These are phyloP conservation scores for Ericerus pela DNA, from an alignment of 1,140 invertebrate species.

Conservation along the genomic window DNA sequence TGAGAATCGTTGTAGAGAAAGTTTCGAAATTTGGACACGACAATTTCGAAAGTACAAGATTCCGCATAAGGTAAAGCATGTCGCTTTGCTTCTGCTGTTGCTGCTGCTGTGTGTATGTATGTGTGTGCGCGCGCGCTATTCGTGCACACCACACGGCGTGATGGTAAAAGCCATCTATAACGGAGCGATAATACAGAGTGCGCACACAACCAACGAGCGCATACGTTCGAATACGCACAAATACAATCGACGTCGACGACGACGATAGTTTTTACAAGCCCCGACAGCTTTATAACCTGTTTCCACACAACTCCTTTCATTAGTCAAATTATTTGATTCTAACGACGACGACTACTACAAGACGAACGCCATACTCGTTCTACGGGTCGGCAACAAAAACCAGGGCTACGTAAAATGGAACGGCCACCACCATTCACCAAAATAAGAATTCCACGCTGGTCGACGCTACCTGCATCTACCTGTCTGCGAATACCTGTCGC, in stretches of 20 bases:
- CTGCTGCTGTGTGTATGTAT: background rate
- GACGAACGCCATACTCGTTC: slow-evolving; percentile 7
- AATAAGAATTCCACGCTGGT: no score
- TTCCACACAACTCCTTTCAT: slow-evolving; percentile 7
- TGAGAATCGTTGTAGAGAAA: background rate
- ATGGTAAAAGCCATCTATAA: background rate
- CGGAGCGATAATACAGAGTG: background rate
- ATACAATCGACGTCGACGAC: no score
- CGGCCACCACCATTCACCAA: no score
- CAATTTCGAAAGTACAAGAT: slow-evolving; percentile 8
- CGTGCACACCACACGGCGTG: background rate
- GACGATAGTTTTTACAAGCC: background rate
- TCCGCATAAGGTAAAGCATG: slow-evolving; percentile 4
- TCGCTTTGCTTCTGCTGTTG: background rate
- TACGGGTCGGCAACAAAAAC: no score
- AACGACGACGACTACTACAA: no score
- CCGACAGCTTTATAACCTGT: slow-evolving; percentile 9
- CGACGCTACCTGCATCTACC: no score
- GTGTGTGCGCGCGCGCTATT: background rate
- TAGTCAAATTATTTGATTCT: slow-evolving; percentile 8
- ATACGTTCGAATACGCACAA: background rate
- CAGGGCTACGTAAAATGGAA: background rate
- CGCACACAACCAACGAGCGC: background rate
- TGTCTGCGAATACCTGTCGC: no score
- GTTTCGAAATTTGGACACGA: slow-evolving; percentile 7